A percentile compares a stretch with the other conserved stretches of the same genome.
phyloP scores from a whole-genome alignment of 2,113 vertebrate genomes.

The Osmerus mordax region DNA sequence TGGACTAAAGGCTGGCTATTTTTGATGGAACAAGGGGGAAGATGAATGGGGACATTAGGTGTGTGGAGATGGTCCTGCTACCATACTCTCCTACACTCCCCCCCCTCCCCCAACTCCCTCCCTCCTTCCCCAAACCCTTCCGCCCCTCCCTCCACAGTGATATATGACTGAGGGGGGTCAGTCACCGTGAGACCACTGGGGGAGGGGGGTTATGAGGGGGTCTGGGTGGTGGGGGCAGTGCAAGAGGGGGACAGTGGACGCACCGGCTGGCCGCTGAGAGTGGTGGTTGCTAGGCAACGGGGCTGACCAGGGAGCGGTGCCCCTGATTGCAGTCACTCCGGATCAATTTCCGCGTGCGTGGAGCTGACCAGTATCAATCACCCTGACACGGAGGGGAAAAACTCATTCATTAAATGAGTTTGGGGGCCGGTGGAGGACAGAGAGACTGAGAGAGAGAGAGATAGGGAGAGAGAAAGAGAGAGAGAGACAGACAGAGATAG shows the following conservation, averaged over 20 bases:
- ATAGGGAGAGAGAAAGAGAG: background rate
- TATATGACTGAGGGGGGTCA: slow-evolving; percentile 4
- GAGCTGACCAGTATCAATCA: slow-evolving; percentile 63
- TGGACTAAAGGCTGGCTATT: slow-evolving; percentile 29
- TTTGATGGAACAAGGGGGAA: slow-evolving; percentile 29
- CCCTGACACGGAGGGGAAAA: slow-evolving; percentile 35
- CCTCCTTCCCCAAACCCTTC: background rate
- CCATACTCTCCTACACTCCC: background rate
- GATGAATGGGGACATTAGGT: slow-evolving; percentile 42
- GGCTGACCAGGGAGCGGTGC: slow-evolving; percentile 69
- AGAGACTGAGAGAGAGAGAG: background rate
- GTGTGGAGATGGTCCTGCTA: slow-evolving; percentile 1
- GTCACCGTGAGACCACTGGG: background rate
- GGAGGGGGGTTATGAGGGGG: background rate
- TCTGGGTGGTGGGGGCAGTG: background rate
- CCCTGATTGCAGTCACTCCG: slow-evolving; percentile 70
- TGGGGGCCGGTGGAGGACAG: background rate
- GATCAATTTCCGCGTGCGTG: slow-evolving; percentile 72
- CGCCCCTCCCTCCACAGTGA: background rate
- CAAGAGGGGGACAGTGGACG: slow-evolving; percentile 47
- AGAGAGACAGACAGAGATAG: background rate
- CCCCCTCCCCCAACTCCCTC: too few species aligned
- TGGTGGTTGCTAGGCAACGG: slow-evolving; percentile 73
- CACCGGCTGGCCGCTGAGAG: slow-evolving; percentile 51
- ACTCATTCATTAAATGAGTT: slow-evolving; percentile 48